phyloP scores from a whole-genome alignment of 2,113 vertebrate genomes.

The Scophthalmus maximus region DNA sequence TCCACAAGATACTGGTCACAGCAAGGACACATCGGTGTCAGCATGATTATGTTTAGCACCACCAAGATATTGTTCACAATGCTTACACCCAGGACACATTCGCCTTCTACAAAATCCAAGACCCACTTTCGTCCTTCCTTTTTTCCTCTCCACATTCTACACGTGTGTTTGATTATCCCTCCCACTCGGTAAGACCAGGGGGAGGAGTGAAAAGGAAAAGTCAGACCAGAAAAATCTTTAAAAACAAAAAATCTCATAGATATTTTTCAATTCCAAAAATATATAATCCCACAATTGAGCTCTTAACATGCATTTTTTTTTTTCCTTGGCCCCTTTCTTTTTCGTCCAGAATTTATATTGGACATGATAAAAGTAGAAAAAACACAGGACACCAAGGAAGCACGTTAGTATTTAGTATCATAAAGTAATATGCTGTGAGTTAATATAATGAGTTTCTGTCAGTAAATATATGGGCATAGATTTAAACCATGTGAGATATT shows the following conservation, averaged over 20 bases:
- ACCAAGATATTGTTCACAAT: too few species aligned
- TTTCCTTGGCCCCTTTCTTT: too few species aligned
- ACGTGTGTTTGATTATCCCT: slow-evolving; percentile 63
- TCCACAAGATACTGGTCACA: too few species aligned
- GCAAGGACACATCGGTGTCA: too few species aligned
- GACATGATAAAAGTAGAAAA: not conserved
- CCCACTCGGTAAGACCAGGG: slow-evolving; percentile 44
- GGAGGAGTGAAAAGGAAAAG: slow-evolving; percentile 55
- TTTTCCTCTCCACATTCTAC: slow-evolving; percentile 35
- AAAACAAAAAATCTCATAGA: too few species aligned
- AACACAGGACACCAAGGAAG: not conserved
- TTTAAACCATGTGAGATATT: slow-evolving; percentile 70
- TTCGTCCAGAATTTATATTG: not conserved
- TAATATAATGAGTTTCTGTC: slow-evolving; percentile 37
- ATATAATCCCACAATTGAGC: slow-evolving; percentile 53
- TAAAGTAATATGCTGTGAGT: slow-evolving; percentile 29
- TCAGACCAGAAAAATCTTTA: too few species aligned
- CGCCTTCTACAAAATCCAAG: too few species aligned
- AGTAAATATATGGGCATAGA: slow-evolving; percentile 44
- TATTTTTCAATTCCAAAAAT: slow-evolving; percentile 55
- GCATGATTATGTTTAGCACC: too few species aligned
- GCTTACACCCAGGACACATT: too few species aligned
- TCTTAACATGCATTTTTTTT: not conserved
- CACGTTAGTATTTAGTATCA: slow-evolving; percentile 3
- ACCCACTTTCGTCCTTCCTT: slow-evolving; percentile 13